Conservation (phyloP, 2,113 vertebrate genomes). For the Pionites leucogaster region DNA sequence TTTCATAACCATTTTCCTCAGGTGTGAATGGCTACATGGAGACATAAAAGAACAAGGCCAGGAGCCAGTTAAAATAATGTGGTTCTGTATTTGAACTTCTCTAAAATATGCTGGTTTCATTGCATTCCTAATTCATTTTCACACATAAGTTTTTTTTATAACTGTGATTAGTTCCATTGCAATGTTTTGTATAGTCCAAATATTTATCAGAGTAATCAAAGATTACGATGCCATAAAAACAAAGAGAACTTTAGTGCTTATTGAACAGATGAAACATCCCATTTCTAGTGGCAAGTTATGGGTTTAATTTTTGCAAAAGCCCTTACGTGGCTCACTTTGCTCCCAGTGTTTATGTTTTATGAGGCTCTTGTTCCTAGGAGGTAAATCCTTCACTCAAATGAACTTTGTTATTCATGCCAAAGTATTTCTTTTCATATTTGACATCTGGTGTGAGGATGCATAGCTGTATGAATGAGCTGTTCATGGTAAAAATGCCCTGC, state of each 20-base stretch:
- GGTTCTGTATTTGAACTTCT: neutral
- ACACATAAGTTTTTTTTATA: slow-evolving; percentile 26
- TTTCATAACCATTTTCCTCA: neutral
- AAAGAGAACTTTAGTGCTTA: slow-evolving; percentile 59
- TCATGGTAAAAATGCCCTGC: neutral
- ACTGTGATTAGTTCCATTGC: slow-evolving; percentile 38
- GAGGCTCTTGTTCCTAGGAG: slow-evolving; percentile 56
- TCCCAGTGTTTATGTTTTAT: slow-evolving; percentile 56
- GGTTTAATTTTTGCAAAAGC: slow-evolving; percentile 62
- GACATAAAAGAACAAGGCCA: neutral
- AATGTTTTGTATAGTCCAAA: slow-evolving; percentile 61
- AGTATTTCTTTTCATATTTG: slow-evolving; percentile 39
- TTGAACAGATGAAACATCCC: slow-evolving; percentile 64
- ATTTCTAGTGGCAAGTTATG: slow-evolving; percentile 58
- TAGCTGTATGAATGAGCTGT: neutral
- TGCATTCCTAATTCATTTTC: neutral
- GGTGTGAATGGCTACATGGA: neutral
- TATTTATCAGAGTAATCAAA: slow-evolving; percentile 75
- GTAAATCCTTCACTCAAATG: slow-evolving; percentile 66
- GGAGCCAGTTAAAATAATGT: neutral
- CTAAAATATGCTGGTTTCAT: neutral
- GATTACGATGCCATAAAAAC: slow-evolving; percentile 66
- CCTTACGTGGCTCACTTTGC: slow-evolving; percentile 32
- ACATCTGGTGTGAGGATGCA: slow-evolving; percentile 53
- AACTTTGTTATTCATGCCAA: slow-evolving; percentile 37